Conservation (phyloP, 2,888 invertebrate species). For the Eudasyphora cyanicolor region DNA sequence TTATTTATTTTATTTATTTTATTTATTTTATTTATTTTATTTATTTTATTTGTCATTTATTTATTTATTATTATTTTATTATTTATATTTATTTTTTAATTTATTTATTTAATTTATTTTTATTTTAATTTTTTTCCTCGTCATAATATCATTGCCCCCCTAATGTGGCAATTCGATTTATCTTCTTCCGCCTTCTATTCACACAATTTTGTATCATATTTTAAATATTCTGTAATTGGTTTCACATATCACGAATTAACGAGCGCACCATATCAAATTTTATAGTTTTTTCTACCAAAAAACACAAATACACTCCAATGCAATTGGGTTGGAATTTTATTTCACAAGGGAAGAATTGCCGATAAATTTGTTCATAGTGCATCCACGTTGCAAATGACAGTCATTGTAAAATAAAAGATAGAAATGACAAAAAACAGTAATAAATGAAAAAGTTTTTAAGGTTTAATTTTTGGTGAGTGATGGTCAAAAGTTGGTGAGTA, state of each 20-base stretch:
- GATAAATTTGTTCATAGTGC: too few relatives aligned
- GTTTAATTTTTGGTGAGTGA: too few relatives aligned
- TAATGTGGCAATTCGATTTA: too few relatives aligned
- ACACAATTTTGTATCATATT: neutral
- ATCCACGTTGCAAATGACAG: too few relatives aligned
- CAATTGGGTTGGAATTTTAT: neutral
- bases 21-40: neutral
- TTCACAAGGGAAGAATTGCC: too few relatives aligned
- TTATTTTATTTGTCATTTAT: slow-evolving; percentile 16
- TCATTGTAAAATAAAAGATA: too few relatives aligned
- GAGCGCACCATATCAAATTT: neutral
- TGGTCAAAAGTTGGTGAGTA: too few relatives aligned
- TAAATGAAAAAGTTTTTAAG: too few relatives aligned
- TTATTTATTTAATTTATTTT: slow-evolving; percentile 37
- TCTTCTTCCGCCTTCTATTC: neutral
- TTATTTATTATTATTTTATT: slow-evolving; percentile 29
- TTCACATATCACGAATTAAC: neutral
- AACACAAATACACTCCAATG: neutral
- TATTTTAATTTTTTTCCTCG: slow-evolving; percentile 9
- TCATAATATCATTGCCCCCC: too few relatives aligned
- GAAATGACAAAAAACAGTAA: too few relatives aligned
- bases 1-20: neutral
- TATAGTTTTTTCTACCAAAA: neutral
- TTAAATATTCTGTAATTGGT: neutral
- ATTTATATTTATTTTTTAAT: slow-evolving; percentile 8